Base-by-base conservation (phyloP, 2,113 vertebrate genomes). In the Dendrocopos noguchii region DNA sequence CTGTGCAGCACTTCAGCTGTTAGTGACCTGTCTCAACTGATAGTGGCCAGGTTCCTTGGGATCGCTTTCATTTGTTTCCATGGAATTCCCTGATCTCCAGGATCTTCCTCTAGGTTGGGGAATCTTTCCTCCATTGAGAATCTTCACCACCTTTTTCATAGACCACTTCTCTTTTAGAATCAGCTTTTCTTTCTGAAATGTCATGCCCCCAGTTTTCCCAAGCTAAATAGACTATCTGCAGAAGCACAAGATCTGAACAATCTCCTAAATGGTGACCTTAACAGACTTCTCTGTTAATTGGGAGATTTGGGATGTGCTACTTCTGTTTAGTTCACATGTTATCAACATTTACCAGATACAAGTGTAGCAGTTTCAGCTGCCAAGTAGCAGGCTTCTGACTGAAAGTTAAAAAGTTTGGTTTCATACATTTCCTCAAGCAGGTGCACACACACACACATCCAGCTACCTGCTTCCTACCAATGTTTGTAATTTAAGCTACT, bases 351-450 rank as follows among this genome's bases (percentile, higher is more conserved):
- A 56, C 20, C n/a, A 21, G 10, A 22, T 60, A 25, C 25, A 60
- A 7, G 19, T 31, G 42, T 24, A 6, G 29, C 6, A n/a, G 33
- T 56, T 67, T 28, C 28, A 50, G 29, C 56, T 50, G 50, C 76
- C 31, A 80, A 68, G 33, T 70, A 70, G 24, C 44, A 77, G 59
- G 11, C 44, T 60, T 64, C 19, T 33, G n/a, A 29, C 1, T 39
- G 29, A 55, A 29, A 55, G 34, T 64, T 39, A 5, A 25, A 34
- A 77, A 21, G 22, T 34, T 86, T 3, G 0, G 8, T 59, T 82
- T 82, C 13, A 57, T 29, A 46, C 28, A 21, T 52, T 57, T 20
- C 31, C 44, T 17, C 0, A 0, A 52, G 22, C 50, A 52, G 22
- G 22, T 52, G 50, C 14, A 8, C 6, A 9, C 47, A 21, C 59